Percentiles rank a stretch among this genome's conserved stretches.
These are phyloP conservation scores for Oopsacas minuta DNA, from an alignment of 37 sponge, comb jelly and placozoan genomes.

Conservation along the genomic window DNA sequence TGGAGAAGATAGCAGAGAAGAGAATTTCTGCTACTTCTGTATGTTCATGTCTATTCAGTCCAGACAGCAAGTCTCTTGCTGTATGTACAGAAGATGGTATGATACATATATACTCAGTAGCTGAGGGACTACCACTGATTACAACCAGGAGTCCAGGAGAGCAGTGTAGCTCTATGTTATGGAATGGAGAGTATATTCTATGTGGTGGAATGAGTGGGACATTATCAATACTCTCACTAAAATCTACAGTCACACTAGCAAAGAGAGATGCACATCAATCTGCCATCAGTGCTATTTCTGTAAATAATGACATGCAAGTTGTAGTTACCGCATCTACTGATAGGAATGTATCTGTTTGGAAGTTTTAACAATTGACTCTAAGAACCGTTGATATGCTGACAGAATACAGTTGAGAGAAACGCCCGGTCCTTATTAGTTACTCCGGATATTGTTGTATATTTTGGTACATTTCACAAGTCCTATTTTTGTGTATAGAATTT, in stretches of 20 bases:
- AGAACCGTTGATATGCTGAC: not conserved
- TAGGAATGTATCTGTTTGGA: not conserved
- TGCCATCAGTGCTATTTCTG: not conserved
- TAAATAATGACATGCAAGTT: not conserved
- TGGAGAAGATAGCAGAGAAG: not conserved
- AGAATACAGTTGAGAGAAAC: not conserved
- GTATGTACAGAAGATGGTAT: not conserved
- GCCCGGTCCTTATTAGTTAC: not conserved
- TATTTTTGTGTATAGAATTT: not conserved
- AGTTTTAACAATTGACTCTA: not conserved
- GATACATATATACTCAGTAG: not conserved
- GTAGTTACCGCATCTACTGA: slow-evolving; percentile 1
- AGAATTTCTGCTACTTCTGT: not conserved
- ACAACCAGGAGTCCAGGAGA: not conserved
- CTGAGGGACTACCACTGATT: not conserved
- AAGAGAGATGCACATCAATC: not conserved
- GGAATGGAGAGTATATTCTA: not conserved
- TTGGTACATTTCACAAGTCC: not conserved
- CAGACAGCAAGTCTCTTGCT: not conserved
- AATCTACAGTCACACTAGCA: not conserved
- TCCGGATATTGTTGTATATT: not conserved
- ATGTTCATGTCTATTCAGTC: not conserved
- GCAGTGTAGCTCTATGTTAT: not conserved
- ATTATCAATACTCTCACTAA: not conserved
- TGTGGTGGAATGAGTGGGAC: not conserved